Conservation (phyloP, 1,140 invertebrate genomes). For the Schlechtendalia chinensis region DNA sequence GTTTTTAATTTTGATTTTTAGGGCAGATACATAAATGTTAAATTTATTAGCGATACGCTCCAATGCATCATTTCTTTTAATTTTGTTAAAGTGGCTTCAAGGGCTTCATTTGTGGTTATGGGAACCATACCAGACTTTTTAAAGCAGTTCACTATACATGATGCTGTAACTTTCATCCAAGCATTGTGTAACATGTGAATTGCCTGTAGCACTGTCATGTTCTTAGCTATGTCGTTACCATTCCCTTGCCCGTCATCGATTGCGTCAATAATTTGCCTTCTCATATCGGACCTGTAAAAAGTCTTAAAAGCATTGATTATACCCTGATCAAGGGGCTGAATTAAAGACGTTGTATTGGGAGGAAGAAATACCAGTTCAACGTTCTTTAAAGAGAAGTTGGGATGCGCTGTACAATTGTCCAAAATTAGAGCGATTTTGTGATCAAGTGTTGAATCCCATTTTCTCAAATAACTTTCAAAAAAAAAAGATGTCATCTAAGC, state of each 20-base stretch:
- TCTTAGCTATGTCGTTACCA: neutral
- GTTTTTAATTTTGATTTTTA: neutral
- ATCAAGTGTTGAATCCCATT: slow-evolving; percentile 7
- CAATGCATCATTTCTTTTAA: neutral
- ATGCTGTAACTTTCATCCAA: no score
- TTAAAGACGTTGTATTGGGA: slow-evolving; percentile 56
- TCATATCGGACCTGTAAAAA: neutral
- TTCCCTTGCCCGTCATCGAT: no score
- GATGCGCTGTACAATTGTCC: neutral
- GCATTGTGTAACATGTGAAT: no score
- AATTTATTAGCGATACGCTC: neutral
- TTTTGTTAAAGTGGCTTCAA: no score
- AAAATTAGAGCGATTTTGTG: neutral
- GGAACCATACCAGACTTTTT: no score
- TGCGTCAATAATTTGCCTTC: neutral
- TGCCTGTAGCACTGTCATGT: neutral
- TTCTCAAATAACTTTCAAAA: neutral
- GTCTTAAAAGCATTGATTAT: neutral
- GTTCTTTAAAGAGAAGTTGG: neutral
- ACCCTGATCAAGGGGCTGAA: slow-evolving; percentile 56
- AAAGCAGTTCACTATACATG: no score
- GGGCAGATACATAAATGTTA: neutral
- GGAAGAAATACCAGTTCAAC: slow-evolving; percentile 55
- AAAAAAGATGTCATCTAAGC: slow-evolving; percentile 7
- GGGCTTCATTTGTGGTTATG: no score